Percentiles rank a stretch among this genome's conserved stretches.
phyloP scores from a whole-genome alignment of 2,888 invertebrate species.

The Pyrrhosoma nymphula region DNA sequence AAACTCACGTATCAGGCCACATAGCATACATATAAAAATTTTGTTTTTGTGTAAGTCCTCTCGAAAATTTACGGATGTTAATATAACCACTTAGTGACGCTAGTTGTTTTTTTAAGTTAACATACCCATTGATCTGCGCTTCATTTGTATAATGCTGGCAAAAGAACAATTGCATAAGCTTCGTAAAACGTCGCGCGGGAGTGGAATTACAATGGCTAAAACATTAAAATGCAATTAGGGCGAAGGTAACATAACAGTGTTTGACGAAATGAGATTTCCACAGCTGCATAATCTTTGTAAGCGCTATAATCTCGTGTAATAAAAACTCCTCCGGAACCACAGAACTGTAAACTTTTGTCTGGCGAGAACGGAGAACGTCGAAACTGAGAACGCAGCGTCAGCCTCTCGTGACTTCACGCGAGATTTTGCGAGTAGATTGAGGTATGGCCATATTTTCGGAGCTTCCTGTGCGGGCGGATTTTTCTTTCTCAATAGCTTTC shows the following conservation, averaged over 20 bases:
- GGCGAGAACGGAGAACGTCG: not conserved
- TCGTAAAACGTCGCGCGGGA: too few relatives aligned
- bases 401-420: conserved; percentile 26
- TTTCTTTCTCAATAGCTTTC: conserved; percentile 37
- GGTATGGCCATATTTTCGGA: not conserved
- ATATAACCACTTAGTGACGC: too few relatives aligned
- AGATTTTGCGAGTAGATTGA: conserved; percentile 31
- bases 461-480: not conserved
- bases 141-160: too few relatives aligned
- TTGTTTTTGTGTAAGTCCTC: too few relatives aligned
- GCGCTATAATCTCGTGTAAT: conserved; percentile 1
- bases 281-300: not conserved
- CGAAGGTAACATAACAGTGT: not conserved
- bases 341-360: not conserved
- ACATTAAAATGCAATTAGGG: not conserved
- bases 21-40: too few relatives aligned
- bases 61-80: too few relatives aligned
- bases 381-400: not conserved
- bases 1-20: too few relatives aligned
- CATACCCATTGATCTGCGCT: too few relatives aligned
- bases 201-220: not conserved
- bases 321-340: not conserved
- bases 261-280: not conserved
- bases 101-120: too few relatives aligned
- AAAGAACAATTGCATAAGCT: too few relatives aligned